Conservation (phyloP, 1,140 invertebrate species). For the Sinella curviseta region DNA sequence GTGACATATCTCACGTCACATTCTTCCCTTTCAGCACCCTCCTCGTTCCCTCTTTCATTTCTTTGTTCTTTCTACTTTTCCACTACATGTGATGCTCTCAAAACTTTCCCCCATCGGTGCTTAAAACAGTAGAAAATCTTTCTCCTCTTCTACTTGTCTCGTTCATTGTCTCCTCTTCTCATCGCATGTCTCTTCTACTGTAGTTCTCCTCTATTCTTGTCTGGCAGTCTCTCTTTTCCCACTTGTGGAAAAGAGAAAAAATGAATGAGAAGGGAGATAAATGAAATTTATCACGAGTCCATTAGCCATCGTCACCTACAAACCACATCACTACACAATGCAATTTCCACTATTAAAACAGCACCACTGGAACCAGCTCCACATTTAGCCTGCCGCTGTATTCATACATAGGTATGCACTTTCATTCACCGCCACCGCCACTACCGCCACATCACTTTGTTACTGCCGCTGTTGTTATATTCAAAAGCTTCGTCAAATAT, state of each 20-base stretch:
- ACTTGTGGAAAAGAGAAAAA: slow-evolving; percentile 10
- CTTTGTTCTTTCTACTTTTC: background rate
- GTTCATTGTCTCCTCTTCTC: background rate
- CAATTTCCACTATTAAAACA: background rate
- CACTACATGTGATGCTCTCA: background rate
- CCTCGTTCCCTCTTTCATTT: background rate
- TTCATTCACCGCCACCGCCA: no score
- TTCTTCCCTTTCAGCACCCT: background rate
- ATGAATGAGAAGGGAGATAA: slow-evolving; percentile 18
- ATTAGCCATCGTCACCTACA: slow-evolving; percentile 15
- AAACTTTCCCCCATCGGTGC: background rate
- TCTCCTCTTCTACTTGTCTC: background rate
- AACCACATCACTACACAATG: background rate
- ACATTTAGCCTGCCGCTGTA: background rate
- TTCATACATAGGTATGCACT: no score
- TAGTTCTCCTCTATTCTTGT: background rate
- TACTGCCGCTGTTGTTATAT: no score
- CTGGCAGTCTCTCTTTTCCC: background rate
- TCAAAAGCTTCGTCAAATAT: no score
- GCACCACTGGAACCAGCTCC: background rate
- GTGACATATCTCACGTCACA: slow-evolving; percentile 10
- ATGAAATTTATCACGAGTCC: slow-evolving; percentile 24
- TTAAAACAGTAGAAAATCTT: background rate
- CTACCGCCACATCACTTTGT: no score
- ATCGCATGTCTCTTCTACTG: background rate